Base-by-base conservation (phyloP, 2,888 invertebrate species). In the Lasioglossum pauxillum region DNA sequence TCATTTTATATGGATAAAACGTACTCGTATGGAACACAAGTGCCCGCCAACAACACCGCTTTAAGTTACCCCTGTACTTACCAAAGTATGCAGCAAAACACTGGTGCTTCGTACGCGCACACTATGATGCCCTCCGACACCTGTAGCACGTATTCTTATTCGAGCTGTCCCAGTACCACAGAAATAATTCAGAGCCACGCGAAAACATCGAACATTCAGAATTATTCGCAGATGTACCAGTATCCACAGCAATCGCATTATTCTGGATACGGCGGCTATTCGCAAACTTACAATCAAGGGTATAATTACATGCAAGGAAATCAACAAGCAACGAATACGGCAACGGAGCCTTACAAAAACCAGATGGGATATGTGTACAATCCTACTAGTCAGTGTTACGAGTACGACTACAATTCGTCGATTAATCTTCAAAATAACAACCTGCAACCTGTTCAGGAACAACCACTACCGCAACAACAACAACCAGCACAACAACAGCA, bases 351-450 rank as follows among this genome's bases (percentile, higher is more conserved):
- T 1, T 95, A 94, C 83, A 96, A 96, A 91, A 96, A 96, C 80
- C 97, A 97, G 93, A 97, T 97, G 5, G 97, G 97, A 71, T 97
- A 97, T 90, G 95, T 96, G 12, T 97, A 94, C 89, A 97, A 97
- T 91, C 89, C 95, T 0, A 93, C 95, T 41, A 73, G 35, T 49
- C 88, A 90, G 16, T 83, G 81, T 72, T 97, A 96, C 88, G 96
- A 97, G 71, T 97, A 96, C 88, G 96, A 97, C 19, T 97, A 97
- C 90, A 96, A 95, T 88, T 97, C 97, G 78, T 97, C 97, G 78
- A 97, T 97, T 0, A 97, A 97, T 83, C 96, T 92, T 44, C 93
- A 95, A 71, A 83, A 46, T 35, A 74, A 57, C n/a, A 57, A 57
- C 1, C n/a, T 87, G 57, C 88, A 89, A 71, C 73, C 80, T 10